Evolutionary conservation across 2,113 vertebrate genomes (phyloP).

Genomic region (Tyrannus savana): DNA sequence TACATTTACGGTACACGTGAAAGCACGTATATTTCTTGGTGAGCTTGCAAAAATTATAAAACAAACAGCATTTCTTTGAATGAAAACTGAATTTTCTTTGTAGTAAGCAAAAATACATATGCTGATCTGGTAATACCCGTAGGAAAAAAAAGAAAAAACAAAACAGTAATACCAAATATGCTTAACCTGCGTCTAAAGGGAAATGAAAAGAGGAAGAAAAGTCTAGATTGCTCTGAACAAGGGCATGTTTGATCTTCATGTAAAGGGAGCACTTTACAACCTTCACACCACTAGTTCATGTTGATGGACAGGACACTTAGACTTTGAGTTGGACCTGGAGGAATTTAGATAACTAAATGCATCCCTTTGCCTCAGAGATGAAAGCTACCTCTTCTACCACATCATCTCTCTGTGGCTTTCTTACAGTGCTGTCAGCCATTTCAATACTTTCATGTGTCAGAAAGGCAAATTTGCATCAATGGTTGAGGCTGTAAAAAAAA

Average conservation of each 20-base stretch:
- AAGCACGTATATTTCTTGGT: neutral
- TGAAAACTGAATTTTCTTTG: neutral
- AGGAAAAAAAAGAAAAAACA: neutral
- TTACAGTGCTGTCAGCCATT: conserved; percentile 11
- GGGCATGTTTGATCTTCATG: conserved; percentile 30
- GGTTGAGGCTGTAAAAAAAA: neutral
- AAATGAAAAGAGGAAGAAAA: conserved; percentile 16
- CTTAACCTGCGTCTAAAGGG: neutral
- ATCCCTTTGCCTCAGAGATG: conserved; percentile 17
- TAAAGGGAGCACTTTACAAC: conserved; percentile 8
- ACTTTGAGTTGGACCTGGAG: conserved; percentile 50
- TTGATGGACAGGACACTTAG: conserved; percentile 31
- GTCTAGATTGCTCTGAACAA: conserved; percentile 14
- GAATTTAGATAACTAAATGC: conserved; percentile 38
- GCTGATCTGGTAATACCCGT: neutral
- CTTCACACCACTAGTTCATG: neutral
- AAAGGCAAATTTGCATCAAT: neutral
- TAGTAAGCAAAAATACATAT: neutral
- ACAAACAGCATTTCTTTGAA: neutral
- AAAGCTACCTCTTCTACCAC: conserved; percentile 9
- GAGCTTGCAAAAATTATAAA: neutral
- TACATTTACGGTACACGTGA: neutral
- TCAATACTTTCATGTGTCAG: neutral
- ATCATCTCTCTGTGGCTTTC: neutral
- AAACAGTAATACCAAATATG: neutral